Percentiles rank a stretch among this genome's conserved stretches.
Evolutionary conservation across 2,888 invertebrate species (phyloP).

Genomic region (Lasioglossum calceatum): DNA sequence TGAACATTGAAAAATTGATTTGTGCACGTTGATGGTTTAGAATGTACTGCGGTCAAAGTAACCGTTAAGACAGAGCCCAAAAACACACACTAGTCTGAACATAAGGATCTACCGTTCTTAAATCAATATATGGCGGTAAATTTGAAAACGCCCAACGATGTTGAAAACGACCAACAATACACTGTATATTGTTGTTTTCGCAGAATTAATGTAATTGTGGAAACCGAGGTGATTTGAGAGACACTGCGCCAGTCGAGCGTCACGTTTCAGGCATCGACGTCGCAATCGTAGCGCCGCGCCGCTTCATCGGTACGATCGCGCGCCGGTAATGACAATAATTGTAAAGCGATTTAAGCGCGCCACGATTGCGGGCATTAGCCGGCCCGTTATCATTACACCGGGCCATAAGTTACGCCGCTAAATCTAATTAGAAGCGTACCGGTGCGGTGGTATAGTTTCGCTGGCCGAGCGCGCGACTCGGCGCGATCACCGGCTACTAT

Average conservation of each 20-base stretch:
- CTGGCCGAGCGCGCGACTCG: not conserved
- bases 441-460: constrained; percentile 37
- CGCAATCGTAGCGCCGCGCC: constrained; percentile 36
- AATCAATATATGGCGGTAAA: too few species aligned
- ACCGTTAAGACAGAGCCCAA: too few species aligned
- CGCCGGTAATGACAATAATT: constrained; percentile 61
- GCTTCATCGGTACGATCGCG: constrained; percentile 48
- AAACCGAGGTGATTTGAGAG: constrained; percentile 30
- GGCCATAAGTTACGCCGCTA: constrained; percentile 60
- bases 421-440: constrained; percentile 65
- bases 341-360: constrained; percentile 65
- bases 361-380: constrained; percentile 57
- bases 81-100: too few species aligned
- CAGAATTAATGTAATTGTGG: not conserved
- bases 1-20: too few species aligned
- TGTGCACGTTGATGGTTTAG: too few species aligned
- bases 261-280: constrained; percentile 49
- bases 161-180: too few species aligned
- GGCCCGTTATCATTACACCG: constrained; percentile 63
- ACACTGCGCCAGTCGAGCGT: constrained; percentile 31
- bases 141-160: too few species aligned
- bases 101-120: too few species aligned
- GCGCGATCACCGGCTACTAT: constrained; percentile 50
- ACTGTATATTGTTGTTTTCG: not conserved
- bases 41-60: too few species aligned